Base-by-base conservation (phyloP, 2,888 invertebrate species). In the Hirtodrosophila cameraria region DNA sequence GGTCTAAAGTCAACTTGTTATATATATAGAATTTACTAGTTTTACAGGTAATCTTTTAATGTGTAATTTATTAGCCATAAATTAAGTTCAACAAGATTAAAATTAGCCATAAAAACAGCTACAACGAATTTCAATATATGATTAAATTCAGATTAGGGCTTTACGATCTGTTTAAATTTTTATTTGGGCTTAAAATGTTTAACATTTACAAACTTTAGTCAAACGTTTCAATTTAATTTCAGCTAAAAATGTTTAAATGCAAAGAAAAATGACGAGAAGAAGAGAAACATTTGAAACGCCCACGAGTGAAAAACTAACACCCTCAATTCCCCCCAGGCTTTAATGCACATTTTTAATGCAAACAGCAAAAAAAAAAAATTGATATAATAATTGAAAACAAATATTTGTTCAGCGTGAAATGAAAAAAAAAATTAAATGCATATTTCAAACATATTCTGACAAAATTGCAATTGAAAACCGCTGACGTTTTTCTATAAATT, bases 351-450 rank as follows among this genome's bases (percentile, higher is more conserved):
- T n/a, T n/a, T n/a, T n/a, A n/a, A n/a, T n/a, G n/a, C n/a, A n/a
- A n/a, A n/a, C n/a, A n/a, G n/a, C n/a, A n/a, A n/a, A n/a, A n/a
- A n/a, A n/a, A n/a, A n/a, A 49, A 64, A 43, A 49, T 15, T 12
- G 6, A 23, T 9, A 48, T 45, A 58, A 63, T 71, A 70, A 75
- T 75, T 55, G 65, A 75, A 72, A 64, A 58, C 54, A 71, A 72
- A 72, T 75, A 74, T 73, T 73, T 53, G 39, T 7, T 35, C 25
- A 61, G 45, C 42, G 31, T 16, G 11, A 35, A 62, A 46, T 41
- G 27, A 30, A n/a, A 23, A 36, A 53, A 53, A 52, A 53, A 28
- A 35, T 43, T 15, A 4, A 28, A 2, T 8, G 36, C n/a, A 38
- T 18, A 20, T 20, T 38, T 38, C 12, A 38, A 38, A 16, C 9